Evolutionary conservation across 1,140 invertebrate genomes (phyloP), one percentile per base, ranked within the genome.

Genomic region (Bilobella aurantiaca): DNA sequence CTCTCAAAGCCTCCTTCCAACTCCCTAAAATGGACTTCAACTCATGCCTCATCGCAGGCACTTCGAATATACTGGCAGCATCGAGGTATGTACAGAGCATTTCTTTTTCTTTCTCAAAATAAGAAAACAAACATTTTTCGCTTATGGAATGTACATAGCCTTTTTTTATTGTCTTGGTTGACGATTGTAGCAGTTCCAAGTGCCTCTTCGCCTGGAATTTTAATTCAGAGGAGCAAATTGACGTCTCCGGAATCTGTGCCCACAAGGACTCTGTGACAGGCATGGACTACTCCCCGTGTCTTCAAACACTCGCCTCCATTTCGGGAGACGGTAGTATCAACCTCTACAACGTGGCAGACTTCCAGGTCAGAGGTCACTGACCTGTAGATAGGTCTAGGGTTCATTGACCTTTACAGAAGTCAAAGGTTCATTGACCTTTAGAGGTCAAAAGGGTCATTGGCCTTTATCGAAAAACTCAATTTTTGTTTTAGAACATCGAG

Each of bases 241-340:
- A 72, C 29, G 76, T 75, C 63, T 81, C 81, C 49, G 82, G 80
- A 1, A 74, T 83, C 27, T 81, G 81, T 47, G 79, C 77, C 18
- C 85, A 86, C 69, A 81, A 80, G n/a, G 86, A 85, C 67, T 78
- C 82, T 30, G 79, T 86, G 34, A 84, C 85, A 75, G 77, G 81
- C 57, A 78, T 86, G 16, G 82, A 84, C 58, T 88, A 89, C 73
- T 86, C 84, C 34, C 81, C 84, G 5, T 81, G 81, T 72, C 83
- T 84, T n/a, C 80, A 76, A 14, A 78, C 82, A 63, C 74, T 90
- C 28, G 86, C 85, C 0, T 84, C 87, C 18, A 86, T 85, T 72
- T 89, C 87, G 1, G 81, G 86, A 28, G 88, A 90, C 77, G 87
- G 88, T 1, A 83, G 81, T 46, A 80, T 85, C 31, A 79, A 86